Base-by-base conservation (phyloP, 2,113 vertebrate species). In the Ophthalmotilapia sp. region DNA sequence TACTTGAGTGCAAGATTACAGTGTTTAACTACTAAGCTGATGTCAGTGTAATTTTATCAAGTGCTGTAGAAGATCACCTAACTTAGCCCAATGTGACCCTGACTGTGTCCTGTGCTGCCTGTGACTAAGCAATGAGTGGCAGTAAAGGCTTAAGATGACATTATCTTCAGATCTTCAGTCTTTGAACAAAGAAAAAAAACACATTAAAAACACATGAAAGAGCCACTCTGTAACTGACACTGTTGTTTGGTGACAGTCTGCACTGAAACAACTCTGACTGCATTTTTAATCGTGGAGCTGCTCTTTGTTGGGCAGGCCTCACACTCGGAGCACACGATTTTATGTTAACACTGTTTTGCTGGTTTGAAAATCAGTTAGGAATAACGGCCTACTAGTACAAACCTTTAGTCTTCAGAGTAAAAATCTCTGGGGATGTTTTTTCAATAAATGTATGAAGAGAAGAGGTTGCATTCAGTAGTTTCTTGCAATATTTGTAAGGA, bases 271-370 rank as follows among this genome's bases (percentile, higher is more conserved):
- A 81, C 33, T 23, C 54, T 7, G 47, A 36, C 38, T 87, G 82
- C 62, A 83, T 90, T 91, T 82, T 83, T 53, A 13, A 80, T 89
- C 75, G 21, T 38, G 9, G 77, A 77, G 58, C 31, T 19, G 53
- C 68, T 86, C 42, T 19, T 70, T 31, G 26, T 80, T 45, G 31
- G 54, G 53, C 45, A 88, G 60, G 82, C 60, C 26, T 19, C 49
- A 11, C 12, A 79, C 85, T 90, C 6, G 23, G 86, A 84, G 89
- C 70, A 77, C 68, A 83, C 3, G 2, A 47, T 36, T 88, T 79
- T 86, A 86, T 85, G 80, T 91, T 90, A 86, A 86, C 82, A 80
- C 49, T 29, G 82, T 80, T 90, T 80, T 86, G 77, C 88, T 87
- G 81, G 68, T 92, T 89, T 86, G 68, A 89, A 89, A 56, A 82